Conservation (phyloP, 2,797 vertebrate species). For the Mus minutoides region DNA sequence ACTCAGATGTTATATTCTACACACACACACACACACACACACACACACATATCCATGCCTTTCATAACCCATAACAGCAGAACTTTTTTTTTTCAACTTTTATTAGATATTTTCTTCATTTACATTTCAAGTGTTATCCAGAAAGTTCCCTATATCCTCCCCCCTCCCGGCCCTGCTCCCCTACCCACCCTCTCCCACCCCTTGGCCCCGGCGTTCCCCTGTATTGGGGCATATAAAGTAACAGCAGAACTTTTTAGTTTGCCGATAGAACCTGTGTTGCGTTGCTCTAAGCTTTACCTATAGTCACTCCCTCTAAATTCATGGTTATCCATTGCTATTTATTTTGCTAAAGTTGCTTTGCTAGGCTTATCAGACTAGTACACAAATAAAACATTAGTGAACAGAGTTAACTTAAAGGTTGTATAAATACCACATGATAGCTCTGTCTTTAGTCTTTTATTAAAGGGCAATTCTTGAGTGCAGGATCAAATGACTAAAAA, state of each 20-base stretch:
- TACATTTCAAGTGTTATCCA: too few relatives aligned
- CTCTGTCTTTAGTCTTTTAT: constrained; percentile 14
- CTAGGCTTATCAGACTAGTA: background rate
- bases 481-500: constrained; percentile 22
- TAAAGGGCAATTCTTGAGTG: constrained; percentile 31
- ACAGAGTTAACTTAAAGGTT: background rate
- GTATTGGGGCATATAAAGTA: too few relatives aligned
- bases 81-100: too few relatives aligned
- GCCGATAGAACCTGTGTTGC: background rate
- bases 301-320: background rate
- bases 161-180: too few relatives aligned
- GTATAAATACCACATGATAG: background rate
- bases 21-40: background rate
- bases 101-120: too few relatives aligned
- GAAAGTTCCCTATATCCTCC: too few relatives aligned
- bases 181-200: too few relatives aligned
- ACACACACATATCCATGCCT: background rate
- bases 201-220: too few relatives aligned
- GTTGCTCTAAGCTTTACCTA: background rate
- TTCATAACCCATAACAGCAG: background rate
- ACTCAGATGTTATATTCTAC: background rate
- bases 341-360: background rate
- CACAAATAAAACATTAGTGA: background rate
- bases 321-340: background rate
- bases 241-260: too few relatives aligned